Percentiles rank a stretch among this genome's conserved stretches.
These are phyloP conservation scores for Porites lobata DNA, from an alignment of 92 coral and sea anemone species.

Conservation along the genomic window DNA sequence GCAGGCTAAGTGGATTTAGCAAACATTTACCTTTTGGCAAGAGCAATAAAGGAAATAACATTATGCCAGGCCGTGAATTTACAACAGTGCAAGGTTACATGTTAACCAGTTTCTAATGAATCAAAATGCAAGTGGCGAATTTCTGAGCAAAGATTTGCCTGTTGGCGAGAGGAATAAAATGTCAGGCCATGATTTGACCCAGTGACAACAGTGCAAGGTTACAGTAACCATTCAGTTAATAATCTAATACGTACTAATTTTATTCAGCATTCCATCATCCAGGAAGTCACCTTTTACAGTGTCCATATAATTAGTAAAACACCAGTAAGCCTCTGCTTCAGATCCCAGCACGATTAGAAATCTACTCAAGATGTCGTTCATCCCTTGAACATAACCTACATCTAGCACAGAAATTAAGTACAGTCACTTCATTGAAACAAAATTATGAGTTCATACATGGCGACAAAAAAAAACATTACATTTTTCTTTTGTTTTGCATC, in stretches of 20 bases:
- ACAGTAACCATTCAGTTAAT: neutral
- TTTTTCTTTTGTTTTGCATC: no score
- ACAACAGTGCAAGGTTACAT: no score
- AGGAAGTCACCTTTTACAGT: slow-evolving; percentile 88
- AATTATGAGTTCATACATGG: no score
- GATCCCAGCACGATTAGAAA: slow-evolving; percentile 92
- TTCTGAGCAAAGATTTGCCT: no score
- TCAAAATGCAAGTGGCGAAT: no score
- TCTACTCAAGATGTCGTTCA: slow-evolving; percentile 94
- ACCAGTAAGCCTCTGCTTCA: slow-evolving; percentile 93
- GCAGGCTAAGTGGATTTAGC: no score
- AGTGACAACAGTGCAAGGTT: neutral
- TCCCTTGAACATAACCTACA: slow-evolving; percentile 98
- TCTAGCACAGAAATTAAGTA: slow-evolving; percentile 50
- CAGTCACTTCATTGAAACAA: neutral
- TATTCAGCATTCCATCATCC: slow-evolving; percentile 73
- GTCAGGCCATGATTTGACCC: neutral
- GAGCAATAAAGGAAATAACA: no score
- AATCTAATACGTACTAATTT: slow-evolving; percentile 25
- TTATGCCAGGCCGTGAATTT: no score
- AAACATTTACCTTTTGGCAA: no score
- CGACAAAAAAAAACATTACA: no score
- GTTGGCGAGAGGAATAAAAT: neutral
- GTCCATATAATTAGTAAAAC: slow-evolving; percentile 89
- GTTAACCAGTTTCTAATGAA: no score